Base-by-base conservation (phyloP, 2,113 vertebrate species). In the Lampris incognitus region DNA sequence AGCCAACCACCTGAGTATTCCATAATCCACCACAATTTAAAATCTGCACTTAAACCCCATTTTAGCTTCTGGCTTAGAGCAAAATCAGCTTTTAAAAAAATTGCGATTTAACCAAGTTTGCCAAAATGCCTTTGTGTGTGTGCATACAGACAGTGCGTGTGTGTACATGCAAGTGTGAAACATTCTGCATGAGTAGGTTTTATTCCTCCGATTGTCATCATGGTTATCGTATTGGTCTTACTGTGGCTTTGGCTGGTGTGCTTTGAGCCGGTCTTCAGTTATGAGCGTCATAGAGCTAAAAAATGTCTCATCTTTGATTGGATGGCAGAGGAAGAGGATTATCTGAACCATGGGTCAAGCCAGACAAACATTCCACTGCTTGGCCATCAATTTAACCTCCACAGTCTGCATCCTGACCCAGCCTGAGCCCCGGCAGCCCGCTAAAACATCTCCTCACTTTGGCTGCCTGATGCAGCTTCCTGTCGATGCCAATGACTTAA, bases 1-100 rank as follows among this genome's bases (percentile, higher is more conserved):
- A 62, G 60, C 66, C 65, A 65, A 57, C 56, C 72, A 76, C 74
- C 56, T 58, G 78, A 82, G 62, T 67, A 79, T 82, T 89, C 54
- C 71, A 69, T 87, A 89, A 92, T 87, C 88, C 86, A 71, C 37
- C 7, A 69, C 38, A 38, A 51, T 76, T 88, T 72, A 63, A 91
- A 88, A 91, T 91, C 82, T 87, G 77, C 77, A 88, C 80, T 77
- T 84, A 77, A 88, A 88, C 78, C 77, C 78, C 39, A 64, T 85
- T 85, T 85, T 75, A 82, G 79, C 67, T 73, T 71, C 56, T 78
- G 71, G 82, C 76, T 87, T 88, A 82, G 69, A 87, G 57, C 74
- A 62, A 87, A 91, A 90, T 89, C 79, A 82, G 83, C 76, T 85
- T 82, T 83, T 60, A 24, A 79, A 82, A 76, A 75, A 74, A 48